These are phyloP conservation scores for Plecturocebus donacophilus DNA, from an alignment of 2,113 vertebrate species.

Conservation along the genomic window DNA sequence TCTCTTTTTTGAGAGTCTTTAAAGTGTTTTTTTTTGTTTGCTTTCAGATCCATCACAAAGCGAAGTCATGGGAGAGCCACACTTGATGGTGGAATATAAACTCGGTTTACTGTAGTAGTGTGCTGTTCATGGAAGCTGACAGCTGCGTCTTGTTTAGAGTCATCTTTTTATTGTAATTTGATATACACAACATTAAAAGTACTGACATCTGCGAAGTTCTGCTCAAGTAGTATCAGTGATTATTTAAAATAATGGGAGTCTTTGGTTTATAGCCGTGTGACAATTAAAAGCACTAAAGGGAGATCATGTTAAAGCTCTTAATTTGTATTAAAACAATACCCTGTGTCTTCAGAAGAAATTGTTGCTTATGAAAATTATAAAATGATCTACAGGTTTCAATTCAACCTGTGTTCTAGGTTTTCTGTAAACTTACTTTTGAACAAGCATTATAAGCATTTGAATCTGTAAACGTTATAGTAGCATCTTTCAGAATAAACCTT, in stretches of 20 bases:
- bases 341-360: background rate
- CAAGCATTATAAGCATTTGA: background rate
- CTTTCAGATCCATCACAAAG: constrained; percentile 93
- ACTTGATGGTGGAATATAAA: constrained; percentile 95
- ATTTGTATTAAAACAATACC: constrained; percentile 31
- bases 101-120: constrained; percentile 90
- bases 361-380: background rate
- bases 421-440: background rate
- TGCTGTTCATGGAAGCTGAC: background rate
- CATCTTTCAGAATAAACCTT: background rate
- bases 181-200: constrained; percentile 73
- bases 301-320: constrained; percentile 26
- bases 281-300: background rate
- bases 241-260: constrained; percentile 39
- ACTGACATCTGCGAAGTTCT: constrained; percentile 46
- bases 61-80: constrained; percentile 97
- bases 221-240: background rate
- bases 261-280: background rate
- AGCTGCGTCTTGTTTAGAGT: constrained; percentile 45
- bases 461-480: background rate
- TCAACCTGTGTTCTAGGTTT: background rate
- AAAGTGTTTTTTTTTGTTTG: constrained; percentile 46
- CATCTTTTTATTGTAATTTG: constrained; percentile 66
- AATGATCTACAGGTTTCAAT: background rate
- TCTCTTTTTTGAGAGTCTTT: background rate